Evolutionary conservation across 2,797 vertebrate species (phyloP).

Genomic region (Clarias fuscus): DNA sequence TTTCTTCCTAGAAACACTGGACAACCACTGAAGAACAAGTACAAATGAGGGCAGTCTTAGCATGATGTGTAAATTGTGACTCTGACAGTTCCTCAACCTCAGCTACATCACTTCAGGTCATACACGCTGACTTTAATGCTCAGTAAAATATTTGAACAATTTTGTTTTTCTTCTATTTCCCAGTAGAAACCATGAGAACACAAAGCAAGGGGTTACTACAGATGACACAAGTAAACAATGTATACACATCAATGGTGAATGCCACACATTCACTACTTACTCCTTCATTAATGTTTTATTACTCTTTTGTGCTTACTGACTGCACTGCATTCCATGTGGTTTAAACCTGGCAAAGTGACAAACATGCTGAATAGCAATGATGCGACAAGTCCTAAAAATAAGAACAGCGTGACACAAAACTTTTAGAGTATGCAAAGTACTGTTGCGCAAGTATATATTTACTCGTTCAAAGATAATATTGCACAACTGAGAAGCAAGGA

Average conservation of each 20-base stretch:
- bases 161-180: not conserved
- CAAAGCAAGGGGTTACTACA: not conserved
- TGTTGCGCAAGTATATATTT: not conserved
- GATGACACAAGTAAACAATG: not conserved
- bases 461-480: not conserved
- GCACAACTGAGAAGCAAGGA: not conserved
- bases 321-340: not conserved
- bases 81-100: not conserved
- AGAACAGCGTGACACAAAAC: not conserved
- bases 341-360: not conserved
- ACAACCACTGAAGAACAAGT: not conserved
- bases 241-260: not conserved
- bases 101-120: not conserved
- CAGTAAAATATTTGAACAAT: not conserved
- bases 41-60: not conserved
- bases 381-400: not conserved
- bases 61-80: not conserved
- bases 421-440: not conserved
- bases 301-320: not conserved
- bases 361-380: not conserved
- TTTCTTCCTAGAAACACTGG: too few relatives aligned
- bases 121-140: too few relatives aligned
- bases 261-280: not conserved
- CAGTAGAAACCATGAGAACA: not conserved
- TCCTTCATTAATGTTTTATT: not conserved